phyloP scores from a whole-genome alignment of 2,113 vertebrate species.

The Reinhardtius hippoglossoides region DNA sequence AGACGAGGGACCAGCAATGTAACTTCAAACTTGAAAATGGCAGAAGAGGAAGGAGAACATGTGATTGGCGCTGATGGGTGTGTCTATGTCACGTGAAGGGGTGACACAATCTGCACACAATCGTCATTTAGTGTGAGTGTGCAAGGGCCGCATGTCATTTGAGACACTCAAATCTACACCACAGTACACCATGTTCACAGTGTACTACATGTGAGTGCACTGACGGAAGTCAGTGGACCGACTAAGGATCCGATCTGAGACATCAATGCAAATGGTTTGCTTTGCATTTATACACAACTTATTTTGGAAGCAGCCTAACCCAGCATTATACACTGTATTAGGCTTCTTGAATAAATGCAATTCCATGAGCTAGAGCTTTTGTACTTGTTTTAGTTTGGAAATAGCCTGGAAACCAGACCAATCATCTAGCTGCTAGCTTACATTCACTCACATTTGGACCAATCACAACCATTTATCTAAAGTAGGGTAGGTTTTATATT shows the following conservation, averaged over 20 bases:
- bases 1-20: too few relatives aligned
- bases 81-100: too few relatives aligned
- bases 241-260: background rate
- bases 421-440: background rate
- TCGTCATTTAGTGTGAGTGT: too few relatives aligned
- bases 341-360: background rate
- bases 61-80: too few relatives aligned
- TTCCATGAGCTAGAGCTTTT: slow-evolving; percentile 19
- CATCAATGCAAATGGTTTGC: background rate
- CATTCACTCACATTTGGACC: background rate
- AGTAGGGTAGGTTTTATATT: too few relatives aligned
- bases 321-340: background rate
- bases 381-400: background rate
- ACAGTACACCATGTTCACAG: background rate
- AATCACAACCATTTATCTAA: too few relatives aligned
- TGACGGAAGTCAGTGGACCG: background rate
- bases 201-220: background rate
- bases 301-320: slow-evolving; percentile 1
- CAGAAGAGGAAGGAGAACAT: too few relatives aligned
- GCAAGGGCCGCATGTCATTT: too few relatives aligned
- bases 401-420: background rate
- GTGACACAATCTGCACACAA: too few relatives aligned
- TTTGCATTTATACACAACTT: background rate
- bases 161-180: too few relatives aligned
- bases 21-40: too few relatives aligned